A percentile compares a stretch with the other conserved stretches of the same genome.
phyloP scores from a whole-genome alignment of 2,113 vertebrate genomes.

The Silurus meridionalis region DNA sequence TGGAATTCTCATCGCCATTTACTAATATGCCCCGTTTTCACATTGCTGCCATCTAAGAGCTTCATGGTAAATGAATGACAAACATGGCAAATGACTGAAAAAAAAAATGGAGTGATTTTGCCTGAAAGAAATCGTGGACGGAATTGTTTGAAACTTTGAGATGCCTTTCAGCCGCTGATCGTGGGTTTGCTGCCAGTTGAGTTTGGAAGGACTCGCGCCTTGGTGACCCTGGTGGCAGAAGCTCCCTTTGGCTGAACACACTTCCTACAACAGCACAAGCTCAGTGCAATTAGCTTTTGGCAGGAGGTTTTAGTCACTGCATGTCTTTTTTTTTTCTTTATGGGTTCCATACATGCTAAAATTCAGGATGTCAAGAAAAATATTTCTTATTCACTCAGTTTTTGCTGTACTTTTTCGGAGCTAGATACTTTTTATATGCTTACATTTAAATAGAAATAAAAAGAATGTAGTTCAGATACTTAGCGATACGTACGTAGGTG shows the following conservation, averaged over 20 bases:
- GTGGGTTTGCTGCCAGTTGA: constrained; percentile 74
- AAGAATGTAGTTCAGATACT: too few relatives aligned
- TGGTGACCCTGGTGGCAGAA: constrained; percentile 20
- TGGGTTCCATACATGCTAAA: constrained; percentile 87
- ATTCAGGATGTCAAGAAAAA: constrained; percentile 58
- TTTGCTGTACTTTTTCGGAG: too few relatives aligned
- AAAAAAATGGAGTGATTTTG: constrained; percentile 4
- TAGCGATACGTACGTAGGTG: too few relatives aligned
- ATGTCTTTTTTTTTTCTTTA: not conserved
- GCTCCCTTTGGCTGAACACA: constrained; percentile 9
- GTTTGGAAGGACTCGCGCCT: constrained; percentile 78
- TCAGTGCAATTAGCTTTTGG: constrained; percentile 79
- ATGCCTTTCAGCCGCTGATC: constrained; percentile 5
- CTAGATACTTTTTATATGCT: too few relatives aligned
- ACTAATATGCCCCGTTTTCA: not conserved
- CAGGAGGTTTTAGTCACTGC: constrained; percentile 64
- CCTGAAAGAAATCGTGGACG: not conserved
- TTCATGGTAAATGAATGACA: not conserved
- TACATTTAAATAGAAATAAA: too few relatives aligned
- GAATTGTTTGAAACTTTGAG: constrained; percentile 18
- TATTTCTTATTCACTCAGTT: too few relatives aligned
- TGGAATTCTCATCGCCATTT: not conserved
- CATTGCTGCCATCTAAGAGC: not conserved
- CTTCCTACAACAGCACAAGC: constrained; percentile 72
- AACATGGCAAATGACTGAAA: not conserved